These are phyloP conservation scores for Trididemnum clinides DNA, from an alignment of 23 tunicate genomes.

Conservation along the genomic window DNA sequence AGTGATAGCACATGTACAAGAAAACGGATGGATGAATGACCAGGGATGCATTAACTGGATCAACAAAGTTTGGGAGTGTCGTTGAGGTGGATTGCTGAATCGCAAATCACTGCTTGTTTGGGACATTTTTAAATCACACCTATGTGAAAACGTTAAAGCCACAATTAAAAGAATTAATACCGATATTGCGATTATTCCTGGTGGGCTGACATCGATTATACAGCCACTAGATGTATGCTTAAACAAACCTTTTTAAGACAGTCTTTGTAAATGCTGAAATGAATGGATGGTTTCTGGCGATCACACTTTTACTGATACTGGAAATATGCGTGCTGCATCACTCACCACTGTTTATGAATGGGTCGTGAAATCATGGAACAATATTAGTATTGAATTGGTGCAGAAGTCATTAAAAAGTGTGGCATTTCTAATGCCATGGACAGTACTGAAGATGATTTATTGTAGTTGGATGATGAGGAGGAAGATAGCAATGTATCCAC, in stretches of 20 bases:
- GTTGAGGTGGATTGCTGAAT: conserved; percentile 3
- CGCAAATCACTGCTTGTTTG: conserved; percentile 10
- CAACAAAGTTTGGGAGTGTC: too few species aligned
- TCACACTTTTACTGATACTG: conserved; percentile 20
- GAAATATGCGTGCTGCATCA: conserved; percentile 26
- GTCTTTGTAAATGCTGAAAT: conserved; percentile 18
- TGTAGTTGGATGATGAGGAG: conserved; percentile 40
- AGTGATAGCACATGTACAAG: not conserved
- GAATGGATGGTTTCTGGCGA: conserved; percentile 38
- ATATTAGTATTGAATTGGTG: conserved; percentile 26
- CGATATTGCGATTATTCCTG: conserved; percentile 28
- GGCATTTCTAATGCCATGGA: conserved; percentile 46
- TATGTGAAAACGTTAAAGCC: conserved; percentile 10
- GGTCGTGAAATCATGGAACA: conserved; percentile 8
- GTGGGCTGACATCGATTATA: conserved; percentile 36
- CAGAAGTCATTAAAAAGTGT: conserved; percentile 34
- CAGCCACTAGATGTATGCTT: conserved; percentile 32
- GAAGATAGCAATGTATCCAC: conserved; percentile 30
- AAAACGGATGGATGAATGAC: conserved; percentile 11
- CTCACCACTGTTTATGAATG: conserved; percentile 31
- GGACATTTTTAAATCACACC: conserved; percentile 16
- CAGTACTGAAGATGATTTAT: conserved; percentile 31
- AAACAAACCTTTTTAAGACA: conserved; percentile 27
- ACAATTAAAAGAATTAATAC: not conserved
- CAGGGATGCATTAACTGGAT: too few species aligned